These are phyloP conservation scores for Anthopleura xanthogrammica DNA, from an alignment of 92 coral and sea anemone species.

Conservation along the genomic window DNA sequence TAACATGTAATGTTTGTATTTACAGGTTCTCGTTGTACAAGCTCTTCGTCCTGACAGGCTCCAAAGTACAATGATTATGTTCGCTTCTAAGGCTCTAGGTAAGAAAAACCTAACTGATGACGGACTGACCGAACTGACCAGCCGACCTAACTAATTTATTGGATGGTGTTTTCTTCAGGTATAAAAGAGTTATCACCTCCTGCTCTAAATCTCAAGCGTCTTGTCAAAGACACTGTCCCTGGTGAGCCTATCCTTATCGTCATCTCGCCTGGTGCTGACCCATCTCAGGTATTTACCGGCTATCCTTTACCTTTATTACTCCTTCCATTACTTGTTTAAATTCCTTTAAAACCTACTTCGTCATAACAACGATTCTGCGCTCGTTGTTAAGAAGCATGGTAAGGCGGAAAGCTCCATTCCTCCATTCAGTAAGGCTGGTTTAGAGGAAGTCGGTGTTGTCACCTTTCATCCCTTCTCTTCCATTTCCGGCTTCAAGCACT, in stretches of 20 bases:
- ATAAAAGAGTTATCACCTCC: constrained; percentile 97
- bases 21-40: constrained; percentile 82
- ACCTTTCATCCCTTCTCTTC: too few species aligned
- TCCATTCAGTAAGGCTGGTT: too few species aligned
- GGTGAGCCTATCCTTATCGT: constrained; percentile 93
- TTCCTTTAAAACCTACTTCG: too few species aligned
- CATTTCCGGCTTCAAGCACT: too few species aligned
- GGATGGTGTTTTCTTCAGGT: constrained; percentile 39
- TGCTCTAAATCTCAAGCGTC: constrained; percentile 87
- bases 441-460: too few species aligned
- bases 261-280: constrained; percentile 99
- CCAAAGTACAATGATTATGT: constrained; percentile 94
- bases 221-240: constrained; percentile 93
- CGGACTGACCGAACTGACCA: not conserved
- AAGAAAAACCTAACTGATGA: constrained; percentile 7
- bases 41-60: constrained; percentile 96
- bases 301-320: too few species aligned
- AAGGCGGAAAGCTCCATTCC: too few species aligned
- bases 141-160: too few species aligned
- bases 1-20: not conserved
- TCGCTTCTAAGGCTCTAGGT: constrained; percentile 98
- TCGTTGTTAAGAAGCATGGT: too few species aligned
- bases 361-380: too few species aligned
- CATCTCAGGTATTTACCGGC: constrained; percentile 85
- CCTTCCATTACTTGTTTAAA: too few species aligned